These are phyloP conservation scores for Drosophila prolongata DNA, from an alignment of 2,888 invertebrate genomes.

Conservation along the genomic window DNA sequence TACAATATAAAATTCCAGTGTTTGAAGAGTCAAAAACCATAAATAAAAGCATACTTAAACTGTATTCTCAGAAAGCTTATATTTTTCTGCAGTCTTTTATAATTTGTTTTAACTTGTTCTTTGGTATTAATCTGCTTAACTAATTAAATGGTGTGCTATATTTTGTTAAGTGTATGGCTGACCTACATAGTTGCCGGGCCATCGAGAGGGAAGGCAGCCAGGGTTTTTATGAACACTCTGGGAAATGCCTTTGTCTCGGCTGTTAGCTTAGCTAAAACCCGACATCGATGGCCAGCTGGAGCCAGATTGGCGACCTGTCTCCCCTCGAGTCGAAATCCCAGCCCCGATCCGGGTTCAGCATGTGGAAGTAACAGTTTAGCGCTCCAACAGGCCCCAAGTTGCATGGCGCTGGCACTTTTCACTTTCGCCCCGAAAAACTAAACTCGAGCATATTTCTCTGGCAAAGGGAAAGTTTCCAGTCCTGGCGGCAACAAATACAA, in stretches of 20 bases:
- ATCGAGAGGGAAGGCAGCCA: constrained; percentile 48
- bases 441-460: constrained; percentile 60
- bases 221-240: constrained; percentile 72
- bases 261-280: constrained; percentile 58
- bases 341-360: constrained; percentile 43
- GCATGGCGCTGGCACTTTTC: constrained; percentile 50
- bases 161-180: constrained; percentile 39
- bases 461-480: constrained; percentile 47
- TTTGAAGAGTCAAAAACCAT: too few species aligned
- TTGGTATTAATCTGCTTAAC: too few species aligned
- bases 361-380: constrained; percentile 78
- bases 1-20: too few species aligned
- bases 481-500: constrained; percentile 64
- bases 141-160: background rate
- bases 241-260: constrained; percentile 70
- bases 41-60: too few species aligned
- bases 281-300: constrained; percentile 72
- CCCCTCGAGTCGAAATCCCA: constrained; percentile 7
- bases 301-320: constrained; percentile 46
- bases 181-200: constrained; percentile 64
- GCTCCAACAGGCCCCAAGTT: constrained; percentile 75
- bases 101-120: too few species aligned
- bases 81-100: background rate
- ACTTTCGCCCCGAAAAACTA: constrained; percentile 60
- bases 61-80: too few species aligned